phyloP scores from a whole-genome alignment of 2,888 invertebrate genomes.

The Leucophora obtusa region DNA sequence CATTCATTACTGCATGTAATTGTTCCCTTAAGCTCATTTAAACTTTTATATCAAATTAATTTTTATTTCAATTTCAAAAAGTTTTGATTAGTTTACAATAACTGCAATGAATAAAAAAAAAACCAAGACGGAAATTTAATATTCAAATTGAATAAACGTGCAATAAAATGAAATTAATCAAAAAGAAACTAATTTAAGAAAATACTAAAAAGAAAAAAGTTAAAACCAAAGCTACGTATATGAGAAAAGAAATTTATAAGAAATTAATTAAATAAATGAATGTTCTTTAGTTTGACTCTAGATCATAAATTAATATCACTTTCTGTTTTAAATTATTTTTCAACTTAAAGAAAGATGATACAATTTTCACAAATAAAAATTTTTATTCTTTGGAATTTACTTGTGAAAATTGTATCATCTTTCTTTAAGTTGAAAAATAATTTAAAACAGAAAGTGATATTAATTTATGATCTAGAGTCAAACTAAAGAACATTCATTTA shows the following conservation, averaged over 20 bases:
- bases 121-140: neutral
- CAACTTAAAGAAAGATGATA: no score
- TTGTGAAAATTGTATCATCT: no score
- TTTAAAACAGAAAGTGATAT: no score
- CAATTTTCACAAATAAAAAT: no score
- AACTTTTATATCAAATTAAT: slow-evolving; percentile 54
- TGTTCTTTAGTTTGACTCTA: no score
- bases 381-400: no score
- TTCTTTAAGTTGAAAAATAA: no score
- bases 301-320: no score
- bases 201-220: neutral
- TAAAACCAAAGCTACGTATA: neutral
- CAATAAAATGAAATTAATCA: neutral
- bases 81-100: neutral
- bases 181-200: neutral
- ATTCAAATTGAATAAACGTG: neutral
- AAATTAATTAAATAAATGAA: neutral
- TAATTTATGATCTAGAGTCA: no score
- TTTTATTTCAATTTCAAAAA: slow-evolving; percentile 54
- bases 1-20: slow-evolving; percentile 38
- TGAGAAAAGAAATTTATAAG: neutral
- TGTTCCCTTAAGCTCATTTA: slow-evolving; percentile 48
- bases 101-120: neutral
- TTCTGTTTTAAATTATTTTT: no score
- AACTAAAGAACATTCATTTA: no score